Percentiles rank a stretch among this genome's conserved stretches.
Evolutionary conservation across 2,797 vertebrate species (phyloP).

Genomic region (Eutrigla gurnardus): DNA sequence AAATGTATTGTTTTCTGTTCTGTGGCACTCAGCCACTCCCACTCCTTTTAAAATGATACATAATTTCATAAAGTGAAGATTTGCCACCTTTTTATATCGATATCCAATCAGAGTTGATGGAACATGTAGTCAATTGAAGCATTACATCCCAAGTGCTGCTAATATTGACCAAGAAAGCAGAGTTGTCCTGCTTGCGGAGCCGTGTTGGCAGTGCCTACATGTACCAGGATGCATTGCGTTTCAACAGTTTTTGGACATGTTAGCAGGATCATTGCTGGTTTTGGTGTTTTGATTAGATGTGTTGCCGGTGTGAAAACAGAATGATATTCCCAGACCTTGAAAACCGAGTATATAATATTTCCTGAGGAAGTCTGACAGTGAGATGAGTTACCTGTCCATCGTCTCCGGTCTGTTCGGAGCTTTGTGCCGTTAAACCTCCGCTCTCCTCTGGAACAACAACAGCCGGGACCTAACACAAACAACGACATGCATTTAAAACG

Average conservation of each 20-base stretch:
- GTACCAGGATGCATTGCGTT: too few species aligned
- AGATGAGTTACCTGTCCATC: conserved; percentile 50
- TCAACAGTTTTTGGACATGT: not conserved
- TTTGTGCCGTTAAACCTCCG: conserved; percentile 3
- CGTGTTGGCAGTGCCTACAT: too few species aligned
- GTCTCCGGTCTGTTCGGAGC: conserved; percentile 6
- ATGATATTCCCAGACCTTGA: not conserved
- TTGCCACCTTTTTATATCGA: too few species aligned
- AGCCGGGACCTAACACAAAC: conserved; percentile 43
- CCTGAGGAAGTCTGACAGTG: not conserved
- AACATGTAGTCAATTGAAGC: too few species aligned
- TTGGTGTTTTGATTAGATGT: not conserved
- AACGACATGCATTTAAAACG: conserved; percentile 29
- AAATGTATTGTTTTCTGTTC: too few species aligned
- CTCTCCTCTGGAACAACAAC: conserved; percentile 7
- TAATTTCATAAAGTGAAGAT: not conserved
- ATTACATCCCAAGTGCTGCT: too few species aligned
- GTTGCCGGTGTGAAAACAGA: not conserved
- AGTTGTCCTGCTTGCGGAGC: too few species aligned
- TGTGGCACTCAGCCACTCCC: too few species aligned
- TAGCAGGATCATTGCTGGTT: not conserved
- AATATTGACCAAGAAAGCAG: too few species aligned
- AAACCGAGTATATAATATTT: too few species aligned
- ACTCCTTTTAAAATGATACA: not conserved
- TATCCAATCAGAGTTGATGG: too few species aligned